phyloP scores from a whole-genome alignment of 2,888 invertebrate species.

The Agrochola circellaris region DNA sequence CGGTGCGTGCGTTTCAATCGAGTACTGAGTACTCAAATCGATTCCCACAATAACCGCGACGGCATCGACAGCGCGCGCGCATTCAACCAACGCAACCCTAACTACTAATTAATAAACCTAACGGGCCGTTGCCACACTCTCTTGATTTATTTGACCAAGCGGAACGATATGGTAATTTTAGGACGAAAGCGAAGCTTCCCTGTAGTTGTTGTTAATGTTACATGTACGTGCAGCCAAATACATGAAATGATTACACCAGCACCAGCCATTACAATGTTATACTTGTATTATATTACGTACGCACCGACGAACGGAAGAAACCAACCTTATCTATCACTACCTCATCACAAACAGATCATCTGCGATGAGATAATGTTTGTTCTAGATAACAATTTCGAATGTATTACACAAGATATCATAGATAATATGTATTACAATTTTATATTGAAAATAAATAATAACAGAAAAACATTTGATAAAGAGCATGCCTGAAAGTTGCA shows the following conservation, averaged over 20 bases:
- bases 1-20: conserved; percentile 74
- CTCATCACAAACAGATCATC: conserved; percentile 78
- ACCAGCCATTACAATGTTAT: conserved; percentile 1
- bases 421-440: background rate
- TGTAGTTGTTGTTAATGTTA: conserved; percentile 32
- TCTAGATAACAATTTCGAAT: conserved; percentile 76
- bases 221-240: conserved; percentile 16
- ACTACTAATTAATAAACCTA: conserved; percentile 85
- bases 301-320: conserved; percentile 71
- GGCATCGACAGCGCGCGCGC: conserved; percentile 74
- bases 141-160: conserved; percentile 78
- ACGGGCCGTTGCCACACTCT: conserved; percentile 81
- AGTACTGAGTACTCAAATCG: conserved; percentile 75
- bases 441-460: background rate
- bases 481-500: background rate
- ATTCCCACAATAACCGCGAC: conserved; percentile 79
- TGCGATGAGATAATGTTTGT: conserved; percentile 80
- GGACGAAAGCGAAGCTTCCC: conserved; percentile 49
- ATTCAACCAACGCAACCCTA: conserved; percentile 82
- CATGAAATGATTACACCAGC: conserved; percentile 34
- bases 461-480: background rate
- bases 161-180: conserved; percentile 71
- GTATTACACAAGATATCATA: conserved; percentile 31
- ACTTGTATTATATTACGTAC: conserved; percentile 20
- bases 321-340: conserved; percentile 74